These are phyloP conservation scores for Chlorodrepanis virens DNA, from an alignment of 2,113 vertebrate genomes.

Conservation along the genomic window DNA sequence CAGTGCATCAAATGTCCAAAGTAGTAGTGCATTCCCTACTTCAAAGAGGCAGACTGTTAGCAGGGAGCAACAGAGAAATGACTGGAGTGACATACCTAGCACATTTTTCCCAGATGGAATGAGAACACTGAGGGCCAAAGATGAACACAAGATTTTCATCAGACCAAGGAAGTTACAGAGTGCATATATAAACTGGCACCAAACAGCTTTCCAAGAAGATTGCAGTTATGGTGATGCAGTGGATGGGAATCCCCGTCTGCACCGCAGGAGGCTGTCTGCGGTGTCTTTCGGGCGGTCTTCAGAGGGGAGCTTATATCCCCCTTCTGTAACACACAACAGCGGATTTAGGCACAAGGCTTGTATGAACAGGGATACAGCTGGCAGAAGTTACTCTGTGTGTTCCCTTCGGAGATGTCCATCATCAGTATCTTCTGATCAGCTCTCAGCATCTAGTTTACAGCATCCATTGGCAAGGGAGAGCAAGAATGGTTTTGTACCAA, in stretches of 20 bases:
- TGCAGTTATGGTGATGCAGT: neutral
- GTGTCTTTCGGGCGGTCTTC: constrained; percentile 58
- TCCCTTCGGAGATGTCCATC: constrained; percentile 52
- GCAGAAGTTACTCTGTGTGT: constrained; percentile 68
- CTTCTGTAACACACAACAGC: constrained; percentile 14
- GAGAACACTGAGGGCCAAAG: constrained; percentile 68
- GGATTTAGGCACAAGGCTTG: constrained; percentile 56
- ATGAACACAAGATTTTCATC: constrained; percentile 70
- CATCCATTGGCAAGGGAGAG: constrained; percentile 36
- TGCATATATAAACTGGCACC: constrained; percentile 69
- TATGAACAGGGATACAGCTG: constrained; percentile 37
- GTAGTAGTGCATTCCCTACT: neutral
- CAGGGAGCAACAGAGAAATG: constrained; percentile 30
- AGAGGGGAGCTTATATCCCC: constrained; percentile 69
- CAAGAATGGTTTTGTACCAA: constrained; percentile 54
- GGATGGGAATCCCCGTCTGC: constrained; percentile 30
- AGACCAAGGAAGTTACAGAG: constrained; percentile 72
- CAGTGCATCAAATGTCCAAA: constrained; percentile 3
- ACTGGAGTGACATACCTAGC: constrained; percentile 37
- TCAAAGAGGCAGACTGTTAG: neutral
- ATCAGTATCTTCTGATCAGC: constrained; percentile 22
- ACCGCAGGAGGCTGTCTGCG: neutral
- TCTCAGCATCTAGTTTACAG: constrained; percentile 63
- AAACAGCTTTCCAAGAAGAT: constrained; percentile 47
- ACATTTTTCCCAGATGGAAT: constrained; percentile 68